A percentile compares a stretch with the other conserved stretches of the same genome.
phyloP scores from a whole-genome alignment of 1,140 invertebrate genomes.

The Pseudomyrmex pallidus region DNA sequence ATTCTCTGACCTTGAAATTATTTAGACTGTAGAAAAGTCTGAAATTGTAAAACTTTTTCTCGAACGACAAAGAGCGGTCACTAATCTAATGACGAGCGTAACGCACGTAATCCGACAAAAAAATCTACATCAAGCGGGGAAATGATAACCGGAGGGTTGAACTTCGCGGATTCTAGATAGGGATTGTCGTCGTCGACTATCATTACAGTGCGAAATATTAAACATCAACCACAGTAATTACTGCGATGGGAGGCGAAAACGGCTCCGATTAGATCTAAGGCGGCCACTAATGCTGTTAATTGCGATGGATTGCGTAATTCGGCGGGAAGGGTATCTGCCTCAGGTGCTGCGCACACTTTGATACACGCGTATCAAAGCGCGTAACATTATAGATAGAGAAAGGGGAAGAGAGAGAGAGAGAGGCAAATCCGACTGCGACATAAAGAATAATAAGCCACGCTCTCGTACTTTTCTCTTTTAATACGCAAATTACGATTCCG shows the following conservation, averaged over 20 bases:
- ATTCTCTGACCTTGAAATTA: conserved; percentile 31
- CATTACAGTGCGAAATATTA: conserved; percentile 74
- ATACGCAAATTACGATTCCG: conserved; percentile 57
- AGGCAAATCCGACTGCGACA: conserved; percentile 11
- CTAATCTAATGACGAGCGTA: conserved; percentile 29
- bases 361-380: conserved; percentile 35
- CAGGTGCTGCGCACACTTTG: conserved; percentile 25
- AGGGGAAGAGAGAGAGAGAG: background rate
- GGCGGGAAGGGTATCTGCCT: conserved; percentile 41
- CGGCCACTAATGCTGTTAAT: conserved; percentile 71
- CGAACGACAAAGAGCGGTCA: background rate
- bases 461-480: conserved; percentile 69
- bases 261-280: conserved; percentile 73
- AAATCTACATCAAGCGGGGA: background rate
- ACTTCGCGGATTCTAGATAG: background rate
- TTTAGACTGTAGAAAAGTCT: conserved; percentile 26
- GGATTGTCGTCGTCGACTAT: conserved; percentile 29
- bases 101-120: conserved; percentile 1
- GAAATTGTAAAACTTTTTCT: conserved; percentile 1
- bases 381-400: conserved; percentile 5
- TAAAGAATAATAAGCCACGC: conserved; percentile 46
- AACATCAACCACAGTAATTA: conserved; percentile 71
- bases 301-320: conserved; percentile 76
- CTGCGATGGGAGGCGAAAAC: conserved; percentile 63
- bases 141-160: conserved; percentile 29